These are phyloP conservation scores for Oreochromis tanganicae DNA, from an alignment of 2,113 vertebrate species.

Conservation along the genomic window DNA sequence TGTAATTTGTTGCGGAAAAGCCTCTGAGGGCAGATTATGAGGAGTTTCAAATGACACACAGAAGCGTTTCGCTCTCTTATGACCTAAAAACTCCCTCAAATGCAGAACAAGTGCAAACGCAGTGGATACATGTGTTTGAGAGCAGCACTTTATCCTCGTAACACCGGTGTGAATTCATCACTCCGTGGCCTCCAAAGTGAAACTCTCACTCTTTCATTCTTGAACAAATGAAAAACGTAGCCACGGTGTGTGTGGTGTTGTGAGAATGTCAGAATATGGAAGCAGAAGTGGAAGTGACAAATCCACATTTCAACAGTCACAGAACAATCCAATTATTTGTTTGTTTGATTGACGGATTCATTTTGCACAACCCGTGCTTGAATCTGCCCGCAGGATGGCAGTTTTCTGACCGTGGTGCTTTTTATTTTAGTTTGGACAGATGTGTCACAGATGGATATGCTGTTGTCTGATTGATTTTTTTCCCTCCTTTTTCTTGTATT, in stretches of 20 bases:
- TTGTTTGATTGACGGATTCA: conserved; percentile 21
- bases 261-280: not conserved
- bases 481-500: not conserved
- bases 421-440: not conserved
- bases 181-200: not conserved
- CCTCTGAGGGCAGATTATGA: conserved; percentile 31
- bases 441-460: not conserved
- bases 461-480: not conserved
- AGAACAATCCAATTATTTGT: not conserved
- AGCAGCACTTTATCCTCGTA: not conserved
- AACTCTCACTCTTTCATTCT: not conserved
- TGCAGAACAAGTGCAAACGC: not conserved
- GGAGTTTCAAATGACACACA: not conserved
- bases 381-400: not conserved
- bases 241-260: not conserved
- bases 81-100: not conserved
- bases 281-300: not conserved
- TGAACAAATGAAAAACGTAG: not conserved
- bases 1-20: conserved; percentile 19
- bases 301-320: not conserved
- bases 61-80: not conserved
- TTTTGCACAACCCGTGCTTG: not conserved
- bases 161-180: not conserved
- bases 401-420: not conserved
- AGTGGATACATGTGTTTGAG: not conserved